Conservation (phyloP, 2,888 invertebrate genomes). For the Pristionchus japonicus region DNA sequence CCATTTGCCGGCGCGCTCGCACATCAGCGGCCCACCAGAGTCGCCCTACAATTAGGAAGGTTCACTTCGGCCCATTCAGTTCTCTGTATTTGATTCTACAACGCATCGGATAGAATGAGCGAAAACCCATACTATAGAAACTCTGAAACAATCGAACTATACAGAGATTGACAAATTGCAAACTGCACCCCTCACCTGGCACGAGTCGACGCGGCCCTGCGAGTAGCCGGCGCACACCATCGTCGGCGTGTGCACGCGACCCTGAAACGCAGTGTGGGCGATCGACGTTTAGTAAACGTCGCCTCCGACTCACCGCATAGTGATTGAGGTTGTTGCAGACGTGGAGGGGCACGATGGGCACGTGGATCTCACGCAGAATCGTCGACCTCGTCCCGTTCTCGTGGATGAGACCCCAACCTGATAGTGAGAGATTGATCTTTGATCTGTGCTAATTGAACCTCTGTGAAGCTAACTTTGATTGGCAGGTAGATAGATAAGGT, state of each 20-base stretch:
- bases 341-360: slow-evolving; percentile 65
- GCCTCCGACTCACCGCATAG: slow-evolving; percentile 20
- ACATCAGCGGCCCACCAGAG: slow-evolving; percentile 71
- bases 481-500: too few species aligned
- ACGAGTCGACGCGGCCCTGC: slow-evolving; percentile 69
- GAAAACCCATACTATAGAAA: too few species aligned
- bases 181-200: slow-evolving; percentile 58
- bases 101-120: too few species aligned
- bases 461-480: too few species aligned
- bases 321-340: slow-evolving; percentile 62
- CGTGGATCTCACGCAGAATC: slow-evolving; percentile 65
- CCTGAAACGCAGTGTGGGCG: slow-evolving; percentile 42
- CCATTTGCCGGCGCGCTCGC: slow-evolving; percentile 62
- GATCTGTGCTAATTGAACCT: too few species aligned
- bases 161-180: neutral
- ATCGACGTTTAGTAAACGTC: neutral
- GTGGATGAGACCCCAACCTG: slow-evolving; percentile 67
- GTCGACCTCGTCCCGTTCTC: slow-evolving; percentile 59
- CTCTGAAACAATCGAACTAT: too few species aligned
- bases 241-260: slow-evolving; percentile 65
- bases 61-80: neutral
- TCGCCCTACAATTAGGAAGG: slow-evolving; percentile 61
- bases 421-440: slow-evolving; percentile 24
- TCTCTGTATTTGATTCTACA: too few species aligned
- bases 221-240: slow-evolving; percentile 74